Percentiles rank a stretch among this genome's conserved stretches.
Conservation (phyloP, 2,888 invertebrate species). For the Cephus rjabovi region DNA sequence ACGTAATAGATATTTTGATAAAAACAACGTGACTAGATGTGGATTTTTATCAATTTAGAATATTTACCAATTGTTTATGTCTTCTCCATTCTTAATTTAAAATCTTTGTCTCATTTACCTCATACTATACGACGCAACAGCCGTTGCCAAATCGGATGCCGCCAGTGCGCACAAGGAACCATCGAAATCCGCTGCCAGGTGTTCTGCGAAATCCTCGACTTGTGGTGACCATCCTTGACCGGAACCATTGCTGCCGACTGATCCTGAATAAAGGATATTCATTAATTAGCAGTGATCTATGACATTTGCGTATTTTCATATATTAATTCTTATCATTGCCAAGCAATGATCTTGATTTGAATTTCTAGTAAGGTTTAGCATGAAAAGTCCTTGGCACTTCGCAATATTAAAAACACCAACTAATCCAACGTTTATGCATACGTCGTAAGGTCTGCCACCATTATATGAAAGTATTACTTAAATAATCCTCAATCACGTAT, state of each 20-base stretch:
- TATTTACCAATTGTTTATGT: not conserved
- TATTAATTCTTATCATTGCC: not conserved
- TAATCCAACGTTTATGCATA: not conserved
- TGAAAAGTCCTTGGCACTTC: not conserved
- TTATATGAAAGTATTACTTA: not conserved
- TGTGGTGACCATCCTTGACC: slow-evolving; percentile 66
- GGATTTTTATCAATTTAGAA: not conserved
- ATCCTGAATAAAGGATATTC: slow-evolving; percentile 38
- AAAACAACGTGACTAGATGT: not conserved
- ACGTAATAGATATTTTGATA: not conserved
- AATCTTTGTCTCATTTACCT: slow-evolving; percentile 65
- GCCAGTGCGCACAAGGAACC: slow-evolving; percentile 79
- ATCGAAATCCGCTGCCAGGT: slow-evolving; percentile 79
- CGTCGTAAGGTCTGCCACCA: not conserved
- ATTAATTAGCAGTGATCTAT: not conserved
- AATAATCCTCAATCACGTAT: not conserved
- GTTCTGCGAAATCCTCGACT: slow-evolving; percentile 75
- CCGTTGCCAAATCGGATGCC: slow-evolving; percentile 73
- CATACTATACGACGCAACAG: slow-evolving; percentile 74
- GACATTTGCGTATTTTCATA: not conserved
- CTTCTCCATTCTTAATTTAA: not conserved
- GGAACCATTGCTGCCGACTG: slow-evolving; percentile 59
- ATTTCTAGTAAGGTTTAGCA: not conserved
- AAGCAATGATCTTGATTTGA: not conserved
- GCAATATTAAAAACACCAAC: not conserved